These are phyloP conservation scores for Cynopterus sphinx DNA, from an alignment of 2,797 vertebrate genomes.

Conservation along the genomic window DNA sequence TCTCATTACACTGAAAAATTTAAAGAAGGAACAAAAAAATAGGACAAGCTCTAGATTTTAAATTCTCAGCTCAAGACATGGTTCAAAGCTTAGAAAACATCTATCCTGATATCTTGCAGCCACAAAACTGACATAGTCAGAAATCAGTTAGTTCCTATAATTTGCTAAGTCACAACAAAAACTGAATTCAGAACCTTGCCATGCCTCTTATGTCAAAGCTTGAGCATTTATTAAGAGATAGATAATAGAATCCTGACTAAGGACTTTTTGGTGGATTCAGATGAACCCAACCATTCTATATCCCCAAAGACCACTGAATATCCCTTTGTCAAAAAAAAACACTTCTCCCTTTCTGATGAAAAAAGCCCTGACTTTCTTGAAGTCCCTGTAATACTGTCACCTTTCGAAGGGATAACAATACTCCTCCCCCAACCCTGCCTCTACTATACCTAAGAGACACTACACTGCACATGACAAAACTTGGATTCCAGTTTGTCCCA, in stretches of 20 bases:
- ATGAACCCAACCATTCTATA: neutral
- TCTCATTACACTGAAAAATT: neutral
- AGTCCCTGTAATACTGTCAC: neutral
- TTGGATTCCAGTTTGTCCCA: neutral
- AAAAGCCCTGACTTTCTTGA: neutral
- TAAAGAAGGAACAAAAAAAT: neutral
- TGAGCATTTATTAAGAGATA: neutral
- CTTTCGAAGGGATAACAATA: neutral
- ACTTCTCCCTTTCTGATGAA: neutral
- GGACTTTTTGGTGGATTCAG: neutral
- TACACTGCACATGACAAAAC: neutral
- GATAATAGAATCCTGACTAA: neutral
- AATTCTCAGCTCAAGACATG: neutral
- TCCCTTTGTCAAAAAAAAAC: too few species aligned
- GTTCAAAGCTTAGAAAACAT: neutral
- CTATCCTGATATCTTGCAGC: neutral
- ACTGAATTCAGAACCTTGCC: neutral
- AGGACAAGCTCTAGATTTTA: neutral
- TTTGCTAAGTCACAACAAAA: slow-evolving; percentile 20
- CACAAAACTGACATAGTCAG: neutral
- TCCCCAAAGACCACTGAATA: neutral
- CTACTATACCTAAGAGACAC: neutral
- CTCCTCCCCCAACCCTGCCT: neutral
- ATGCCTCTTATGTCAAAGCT: neutral
- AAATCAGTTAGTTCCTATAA: neutral